phyloP scores from a whole-genome alignment of 2,113 vertebrate species.

The Petrocephalus microphthalmus region DNA sequence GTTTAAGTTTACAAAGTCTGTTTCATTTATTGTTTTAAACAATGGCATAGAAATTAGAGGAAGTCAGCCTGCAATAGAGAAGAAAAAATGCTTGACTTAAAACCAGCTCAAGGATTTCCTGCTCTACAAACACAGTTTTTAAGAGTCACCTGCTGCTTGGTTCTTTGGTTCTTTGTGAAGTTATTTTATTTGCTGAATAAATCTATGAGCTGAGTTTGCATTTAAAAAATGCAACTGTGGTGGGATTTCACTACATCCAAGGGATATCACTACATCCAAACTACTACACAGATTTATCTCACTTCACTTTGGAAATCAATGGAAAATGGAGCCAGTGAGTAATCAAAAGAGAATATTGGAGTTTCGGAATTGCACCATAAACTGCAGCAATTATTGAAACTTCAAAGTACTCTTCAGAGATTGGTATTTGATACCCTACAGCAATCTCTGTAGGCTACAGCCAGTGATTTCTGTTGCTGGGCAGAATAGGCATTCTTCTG shows the following conservation, averaged over 20 bases:
- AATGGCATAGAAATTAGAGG: conserved; percentile 18
- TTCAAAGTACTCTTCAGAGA: not conserved
- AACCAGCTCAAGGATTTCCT: conserved; percentile 50
- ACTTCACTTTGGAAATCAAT: not conserved
- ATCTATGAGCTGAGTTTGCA: not conserved
- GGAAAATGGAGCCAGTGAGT: not conserved
- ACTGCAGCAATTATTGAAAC: not conserved
- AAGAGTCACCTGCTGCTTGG: conserved; percentile 34
- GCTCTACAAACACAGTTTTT: conserved; percentile 54
- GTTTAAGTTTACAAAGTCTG: not conserved
- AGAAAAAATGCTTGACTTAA: conserved; percentile 16
- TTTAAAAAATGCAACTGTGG: not conserved
- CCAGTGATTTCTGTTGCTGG: not conserved
- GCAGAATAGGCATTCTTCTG: not conserved
- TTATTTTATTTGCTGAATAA: not conserved
- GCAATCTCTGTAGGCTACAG: not conserved
- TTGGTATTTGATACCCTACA: not conserved
- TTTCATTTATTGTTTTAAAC: conserved; percentile 8
- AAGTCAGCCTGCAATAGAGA: conserved; percentile 34
- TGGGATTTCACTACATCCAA: not conserved
- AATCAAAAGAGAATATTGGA: not conserved
- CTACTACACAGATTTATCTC: not conserved
- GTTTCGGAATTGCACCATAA: not conserved
- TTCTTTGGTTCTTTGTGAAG: conserved; percentile 7
- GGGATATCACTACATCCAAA: not conserved